These are phyloP conservation scores for Rhinogobio ventralis DNA, from an alignment of 2,797 vertebrate species.

Conservation along the genomic window DNA sequence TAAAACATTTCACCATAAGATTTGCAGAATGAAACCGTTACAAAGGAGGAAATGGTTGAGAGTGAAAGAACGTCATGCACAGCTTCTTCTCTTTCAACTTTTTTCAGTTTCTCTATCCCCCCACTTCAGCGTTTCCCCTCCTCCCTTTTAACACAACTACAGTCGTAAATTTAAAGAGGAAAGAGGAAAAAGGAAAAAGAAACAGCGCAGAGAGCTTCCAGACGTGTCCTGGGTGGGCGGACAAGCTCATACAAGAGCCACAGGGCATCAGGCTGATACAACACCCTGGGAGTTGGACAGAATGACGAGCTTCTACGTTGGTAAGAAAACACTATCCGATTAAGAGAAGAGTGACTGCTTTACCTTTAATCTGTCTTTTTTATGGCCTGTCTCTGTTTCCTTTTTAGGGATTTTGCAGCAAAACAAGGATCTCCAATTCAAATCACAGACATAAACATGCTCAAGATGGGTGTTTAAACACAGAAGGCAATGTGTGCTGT, in stretches of 20 bases:
- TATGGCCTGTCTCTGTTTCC: neutral
- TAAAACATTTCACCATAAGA: slow-evolving; percentile 18
- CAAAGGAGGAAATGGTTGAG: neutral
- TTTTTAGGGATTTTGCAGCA: slow-evolving; percentile 11
- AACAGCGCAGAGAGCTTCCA: slow-evolving; percentile 2
- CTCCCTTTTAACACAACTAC: slow-evolving; percentile 28
- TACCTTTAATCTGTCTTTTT: slow-evolving; percentile 1
- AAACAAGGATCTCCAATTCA: slow-evolving; percentile 7
- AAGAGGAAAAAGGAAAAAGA: neutral
- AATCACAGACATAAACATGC: neutral
- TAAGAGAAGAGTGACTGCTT: neutral
- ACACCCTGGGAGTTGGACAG: neutral
- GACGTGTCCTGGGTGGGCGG: neutral
- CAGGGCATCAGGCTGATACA: neutral
- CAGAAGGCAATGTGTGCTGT: too few species aligned
- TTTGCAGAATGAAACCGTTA: slow-evolving; percentile 54
- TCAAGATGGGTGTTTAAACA: neutral
- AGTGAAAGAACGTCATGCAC: slow-evolving; percentile 13
- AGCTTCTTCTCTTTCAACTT: slow-evolving; percentile 8
- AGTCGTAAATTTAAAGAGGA: slow-evolving; percentile 20
- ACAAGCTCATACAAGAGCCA: slow-evolving; percentile 19
- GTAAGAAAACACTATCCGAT: neutral
- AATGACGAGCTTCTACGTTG: neutral
- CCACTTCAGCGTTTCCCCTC: slow-evolving; percentile 6
- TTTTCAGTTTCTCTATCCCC: slow-evolving; percentile 3